Evolutionary conservation across 2,888 invertebrate genomes (phyloP), one percentile per base, ranked within the genome.

Genomic region (Eucera pruinosa): DNA sequence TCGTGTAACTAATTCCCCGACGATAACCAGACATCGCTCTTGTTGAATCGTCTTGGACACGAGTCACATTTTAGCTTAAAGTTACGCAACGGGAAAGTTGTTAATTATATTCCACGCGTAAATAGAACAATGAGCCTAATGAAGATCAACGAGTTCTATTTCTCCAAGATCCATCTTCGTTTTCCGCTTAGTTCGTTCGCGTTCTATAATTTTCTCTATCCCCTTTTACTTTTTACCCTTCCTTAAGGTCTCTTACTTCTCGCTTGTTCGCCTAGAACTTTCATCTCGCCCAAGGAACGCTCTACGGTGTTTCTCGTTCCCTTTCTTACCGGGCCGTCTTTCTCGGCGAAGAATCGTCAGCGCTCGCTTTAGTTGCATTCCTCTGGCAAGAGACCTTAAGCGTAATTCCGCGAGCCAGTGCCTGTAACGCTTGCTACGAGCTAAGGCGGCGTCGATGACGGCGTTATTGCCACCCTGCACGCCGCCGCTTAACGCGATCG

Each of bases 401-500:
- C 70, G 74, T 69, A 82, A 84, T 73, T 82, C 54, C 84, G 55
- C 80, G 80, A 71, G 73, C n/a, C 76, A 47, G 47, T 30, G 70
- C 52, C 45, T 69, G 74, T 70, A 74, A 80, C 71, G 68, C 68
- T 45, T 74, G 64, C 70, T 61, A 64, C 66, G 62, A 69, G 54
- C 71, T 54, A 61, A 72, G 55, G 47, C 67, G 43, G 64, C 66
- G 69, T 61, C 78, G 86, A 87, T 83, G 87, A 87, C 83, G 84
- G 81, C 79, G 77, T 81, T 87, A 87, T 87, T 77, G 81, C 80
- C 67, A 58, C 58, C 60, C 67, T 71, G 67, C 58, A 36, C 61
- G 55, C 55, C 60, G 67, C 62, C 62, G 78, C 67, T 84, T 86
- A 85, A 81, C 82, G 78, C 78, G 83, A 85, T 82, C 78, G 85